Evolutionary conservation across 2,888 invertebrate species (phyloP).

Genomic region (Synanthedon formicaeformis): DNA sequence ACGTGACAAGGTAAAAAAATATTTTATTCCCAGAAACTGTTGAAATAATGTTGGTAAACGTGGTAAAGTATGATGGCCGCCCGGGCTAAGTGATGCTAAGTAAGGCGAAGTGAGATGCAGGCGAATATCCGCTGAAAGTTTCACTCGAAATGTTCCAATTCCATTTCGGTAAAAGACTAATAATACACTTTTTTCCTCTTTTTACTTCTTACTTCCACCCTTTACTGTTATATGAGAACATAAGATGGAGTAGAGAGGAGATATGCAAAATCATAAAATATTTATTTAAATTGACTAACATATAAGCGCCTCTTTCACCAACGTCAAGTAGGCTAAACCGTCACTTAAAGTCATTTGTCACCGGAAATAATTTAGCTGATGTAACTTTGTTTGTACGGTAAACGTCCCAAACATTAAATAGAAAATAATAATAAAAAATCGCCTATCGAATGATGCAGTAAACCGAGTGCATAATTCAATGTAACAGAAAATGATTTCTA

Average conservation of each 20-base stretch:
- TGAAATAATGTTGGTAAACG: constrained; percentile 54
- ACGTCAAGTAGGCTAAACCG: too few relatives aligned
- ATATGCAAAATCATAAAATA: too few relatives aligned
- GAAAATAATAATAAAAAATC: too few relatives aligned
- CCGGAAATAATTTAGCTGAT: too few relatives aligned
- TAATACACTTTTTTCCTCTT: constrained; percentile 68
- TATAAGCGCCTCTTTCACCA: too few relatives aligned
- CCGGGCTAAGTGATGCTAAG: constrained; percentile 53
- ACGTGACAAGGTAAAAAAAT: constrained; percentile 4
- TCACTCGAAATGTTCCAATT: constrained; percentile 67
- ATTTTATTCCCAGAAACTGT: constrained; percentile 34
- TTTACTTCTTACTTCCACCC: constrained; percentile 69
- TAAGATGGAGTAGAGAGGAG: constrained; percentile 33
- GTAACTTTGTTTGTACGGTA: too few relatives aligned
- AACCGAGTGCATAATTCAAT: too few relatives aligned
- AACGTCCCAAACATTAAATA: too few relatives aligned
- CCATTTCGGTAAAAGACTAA: constrained; percentile 71
- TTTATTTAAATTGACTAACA: too few relatives aligned
- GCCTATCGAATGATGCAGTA: too few relatives aligned
- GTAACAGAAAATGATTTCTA: too few relatives aligned
- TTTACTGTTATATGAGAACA: constrained; percentile 63
- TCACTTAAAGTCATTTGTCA: too few relatives aligned
- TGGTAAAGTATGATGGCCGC: constrained; percentile 61
- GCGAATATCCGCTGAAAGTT: constrained; percentile 62
- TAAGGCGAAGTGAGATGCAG: constrained; percentile 58